Conservation (phyloP, 2,888 invertebrate genomes). For the Caenorhabditis doughertyi region DNA sequence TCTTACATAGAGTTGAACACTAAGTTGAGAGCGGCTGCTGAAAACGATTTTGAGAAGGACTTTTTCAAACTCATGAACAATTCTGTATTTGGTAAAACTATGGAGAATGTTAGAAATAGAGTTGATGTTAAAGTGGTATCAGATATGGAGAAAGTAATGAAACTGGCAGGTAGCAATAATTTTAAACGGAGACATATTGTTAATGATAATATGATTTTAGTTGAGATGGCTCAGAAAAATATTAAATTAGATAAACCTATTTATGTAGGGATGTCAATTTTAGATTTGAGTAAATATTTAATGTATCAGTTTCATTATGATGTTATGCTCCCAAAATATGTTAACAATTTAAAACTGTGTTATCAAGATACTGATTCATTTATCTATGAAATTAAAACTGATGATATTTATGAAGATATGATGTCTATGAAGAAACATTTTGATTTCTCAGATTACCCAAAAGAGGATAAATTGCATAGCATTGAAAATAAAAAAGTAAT, state of each 20-base stretch:
- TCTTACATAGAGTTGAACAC: conserved; percentile 72
- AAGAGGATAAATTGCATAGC: conserved; percentile 69
- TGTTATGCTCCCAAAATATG: conserved; percentile 70
- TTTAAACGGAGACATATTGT: too few species aligned
- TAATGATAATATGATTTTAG: too few species aligned
- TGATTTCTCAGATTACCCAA: conserved; percentile 79
- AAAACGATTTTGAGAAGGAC: conserved; percentile 82
- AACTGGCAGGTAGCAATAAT: too few species aligned
- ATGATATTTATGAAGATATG: conserved; percentile 82
- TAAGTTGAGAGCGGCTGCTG: conserved; percentile 75
- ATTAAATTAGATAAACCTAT: too few species aligned
- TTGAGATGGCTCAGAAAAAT: too few species aligned
- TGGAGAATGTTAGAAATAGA: conserved; percentile 83
- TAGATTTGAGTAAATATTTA: too few species aligned
- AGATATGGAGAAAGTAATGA: too few species aligned
- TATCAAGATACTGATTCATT: conserved; percentile 82
- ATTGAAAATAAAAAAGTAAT: conserved; percentile 78
- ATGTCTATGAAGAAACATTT: conserved; percentile 64
- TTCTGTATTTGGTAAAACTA: conserved; percentile 83
- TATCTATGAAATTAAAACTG: conserved; percentile 77
- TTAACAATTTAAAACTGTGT: conserved; percentile 65
- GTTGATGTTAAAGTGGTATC: too few species aligned
- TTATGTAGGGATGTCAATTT: too few species aligned
- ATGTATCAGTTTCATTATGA: conserved; percentile 75
- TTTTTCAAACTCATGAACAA: conserved; percentile 84